These are phyloP conservation scores for Paedocypris sp. DNA, from an alignment of 2,113 vertebrate species.

Conservation along the genomic window DNA sequence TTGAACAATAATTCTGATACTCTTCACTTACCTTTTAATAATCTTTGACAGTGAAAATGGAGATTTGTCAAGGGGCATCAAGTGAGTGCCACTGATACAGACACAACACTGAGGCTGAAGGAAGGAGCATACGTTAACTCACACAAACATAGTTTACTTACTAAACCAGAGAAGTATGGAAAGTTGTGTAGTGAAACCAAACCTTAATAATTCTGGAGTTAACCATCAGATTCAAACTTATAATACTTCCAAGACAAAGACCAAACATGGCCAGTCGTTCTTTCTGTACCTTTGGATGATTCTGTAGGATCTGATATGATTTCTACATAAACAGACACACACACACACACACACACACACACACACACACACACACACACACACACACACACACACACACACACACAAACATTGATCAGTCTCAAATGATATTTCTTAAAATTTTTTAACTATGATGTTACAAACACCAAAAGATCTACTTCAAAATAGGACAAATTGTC, in stretches of 20 bases:
- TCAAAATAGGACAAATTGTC: too few species aligned
- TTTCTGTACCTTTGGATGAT: conserved; percentile 47
- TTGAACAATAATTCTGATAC: too few species aligned
- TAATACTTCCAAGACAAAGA: conserved; percentile 43
- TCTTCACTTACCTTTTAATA: conserved; percentile 26
- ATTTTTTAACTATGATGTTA: neutral
- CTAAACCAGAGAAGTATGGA: neutral
- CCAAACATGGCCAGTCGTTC: conserved; percentile 51
- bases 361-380: too few species aligned
- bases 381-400: too few species aligned
- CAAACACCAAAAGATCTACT: conserved; percentile 47
- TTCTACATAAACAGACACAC: too few species aligned
- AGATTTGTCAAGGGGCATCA: conserved; percentile 17
- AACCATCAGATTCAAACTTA: conserved; percentile 37
- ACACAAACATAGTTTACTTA: neutral
- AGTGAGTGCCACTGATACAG: conserved; percentile 46
- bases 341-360: too few species aligned
- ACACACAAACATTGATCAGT: too few species aligned
- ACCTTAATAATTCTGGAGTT: conserved; percentile 39
- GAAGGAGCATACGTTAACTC: neutral
- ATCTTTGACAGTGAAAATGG: neutral
- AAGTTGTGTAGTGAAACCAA: conserved; percentile 10
- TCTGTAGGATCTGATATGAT: conserved; percentile 44
- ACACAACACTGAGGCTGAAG: conserved; percentile 52
- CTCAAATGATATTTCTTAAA: too few species aligned